These are phyloP conservation scores for Lepus oiostolus DNA, from an alignment of 2,797 vertebrate genomes.

Conservation along the genomic window DNA sequence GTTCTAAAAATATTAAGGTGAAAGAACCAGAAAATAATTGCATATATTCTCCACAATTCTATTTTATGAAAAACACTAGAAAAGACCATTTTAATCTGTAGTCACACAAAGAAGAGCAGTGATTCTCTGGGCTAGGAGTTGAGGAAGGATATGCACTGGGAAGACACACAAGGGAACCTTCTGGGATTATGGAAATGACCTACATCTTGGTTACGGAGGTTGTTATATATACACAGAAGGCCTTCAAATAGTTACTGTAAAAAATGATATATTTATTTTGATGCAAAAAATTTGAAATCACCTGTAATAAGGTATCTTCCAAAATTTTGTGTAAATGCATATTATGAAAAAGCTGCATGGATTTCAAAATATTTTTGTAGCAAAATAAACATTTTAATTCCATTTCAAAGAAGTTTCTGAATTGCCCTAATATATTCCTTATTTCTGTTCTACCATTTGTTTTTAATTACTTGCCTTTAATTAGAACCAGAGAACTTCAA, in stretches of 20 bases:
- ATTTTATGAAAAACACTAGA: neutral
- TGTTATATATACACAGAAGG: too few relatives aligned
- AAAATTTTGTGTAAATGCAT: too few relatives aligned
- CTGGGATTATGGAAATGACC: neutral
- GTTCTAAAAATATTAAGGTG: neutral
- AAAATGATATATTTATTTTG: too few relatives aligned
- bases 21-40: neutral
- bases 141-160: neutral
- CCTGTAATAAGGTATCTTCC: too few relatives aligned
- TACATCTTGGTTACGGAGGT: neutral
- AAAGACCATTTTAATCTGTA: neutral
- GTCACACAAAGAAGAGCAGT: neutral
- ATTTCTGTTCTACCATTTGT: neutral
- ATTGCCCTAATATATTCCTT: neutral
- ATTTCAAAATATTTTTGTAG: too few relatives aligned
- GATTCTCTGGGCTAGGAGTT: neutral
- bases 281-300: too few relatives aligned
- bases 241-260: too few relatives aligned
- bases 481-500: neutral
- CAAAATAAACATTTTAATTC: too few relatives aligned
- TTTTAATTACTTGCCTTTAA: neutral
- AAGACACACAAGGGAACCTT: neutral
- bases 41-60: neutral
- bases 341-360: too few relatives aligned
- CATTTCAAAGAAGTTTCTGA: too few relatives aligned